Evolutionary conservation across 2,888 invertebrate species (phyloP).

Genomic region (Volucella inflata): DNA sequence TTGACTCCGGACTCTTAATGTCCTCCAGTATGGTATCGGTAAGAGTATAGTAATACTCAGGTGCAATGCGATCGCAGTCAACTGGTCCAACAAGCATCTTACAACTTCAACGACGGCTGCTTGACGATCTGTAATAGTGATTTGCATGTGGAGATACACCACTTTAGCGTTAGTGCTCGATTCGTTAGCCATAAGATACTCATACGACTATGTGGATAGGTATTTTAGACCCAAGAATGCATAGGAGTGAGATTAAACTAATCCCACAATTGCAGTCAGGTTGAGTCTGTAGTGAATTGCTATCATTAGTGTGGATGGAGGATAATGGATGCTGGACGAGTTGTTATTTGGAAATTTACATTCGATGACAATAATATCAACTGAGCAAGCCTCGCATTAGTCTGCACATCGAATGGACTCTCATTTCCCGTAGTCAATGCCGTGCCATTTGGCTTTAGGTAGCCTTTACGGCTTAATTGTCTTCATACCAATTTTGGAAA

Average conservation of each 20-base stretch:
- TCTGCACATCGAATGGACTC: slow-evolving; percentile 23
- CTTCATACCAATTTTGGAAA: slow-evolving; percentile 26
- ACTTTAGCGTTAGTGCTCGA: slow-evolving; percentile 52
- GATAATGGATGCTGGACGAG: slow-evolving; percentile 51
- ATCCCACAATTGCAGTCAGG: slow-evolving; percentile 29
- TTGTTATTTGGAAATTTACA: slow-evolving; percentile 68
- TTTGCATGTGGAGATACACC: slow-evolving; percentile 69
- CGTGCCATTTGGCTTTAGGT: slow-evolving; percentile 4
- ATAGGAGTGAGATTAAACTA: slow-evolving; percentile 57
- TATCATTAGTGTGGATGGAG: slow-evolving; percentile 25
- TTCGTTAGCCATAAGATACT: slow-evolving; percentile 47
- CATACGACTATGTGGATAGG: slow-evolving; percentile 15
- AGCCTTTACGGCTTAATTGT: slow-evolving; percentile 47
- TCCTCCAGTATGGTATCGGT: too few species aligned
- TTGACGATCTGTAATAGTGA: slow-evolving; percentile 52
- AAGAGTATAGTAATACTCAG: background rate
- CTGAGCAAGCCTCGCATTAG: slow-evolving; percentile 8
- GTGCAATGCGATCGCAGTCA: slow-evolving; percentile 50
- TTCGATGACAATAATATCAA: slow-evolving; percentile 58
- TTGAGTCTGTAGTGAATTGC: background rate
- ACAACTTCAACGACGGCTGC: slow-evolving; percentile 45
- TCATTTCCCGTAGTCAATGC: slow-evolving; percentile 10
- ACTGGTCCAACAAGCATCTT: slow-evolving; percentile 61
- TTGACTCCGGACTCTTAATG: too few species aligned
- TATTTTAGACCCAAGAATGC: slow-evolving; percentile 57